These are phyloP conservation scores for Macrochelys suwanniensis DNA, from an alignment of 2,797 vertebrate genomes.

Conservation along the genomic window DNA sequence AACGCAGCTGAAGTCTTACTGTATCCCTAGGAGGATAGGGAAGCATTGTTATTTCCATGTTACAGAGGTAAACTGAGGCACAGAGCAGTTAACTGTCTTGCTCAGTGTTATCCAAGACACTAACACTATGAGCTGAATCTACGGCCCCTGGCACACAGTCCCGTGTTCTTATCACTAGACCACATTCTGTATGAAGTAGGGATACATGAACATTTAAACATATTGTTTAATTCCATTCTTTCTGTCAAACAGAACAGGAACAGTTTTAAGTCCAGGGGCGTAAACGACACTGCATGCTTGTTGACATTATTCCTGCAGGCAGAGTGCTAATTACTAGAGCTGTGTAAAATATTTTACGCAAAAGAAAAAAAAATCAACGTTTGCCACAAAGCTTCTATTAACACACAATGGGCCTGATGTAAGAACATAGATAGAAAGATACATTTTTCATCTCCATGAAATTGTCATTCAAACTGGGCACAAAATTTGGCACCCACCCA, in stretches of 20 bases:
- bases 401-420: background rate
- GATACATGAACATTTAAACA: background rate
- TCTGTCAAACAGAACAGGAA: background rate
- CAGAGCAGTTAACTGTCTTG: background rate
- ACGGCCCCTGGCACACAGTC: background rate
- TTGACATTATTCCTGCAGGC: background rate
- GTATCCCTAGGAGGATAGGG: background rate
- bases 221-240: conserved; percentile 10
- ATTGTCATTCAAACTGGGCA: background rate
- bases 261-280: background rate
- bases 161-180: conserved; percentile 27
- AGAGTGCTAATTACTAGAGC: conserved; percentile 14
- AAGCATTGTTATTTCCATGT: background rate
- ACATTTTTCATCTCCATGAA: background rate
- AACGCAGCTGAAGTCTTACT: background rate
- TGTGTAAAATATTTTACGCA: background rate
- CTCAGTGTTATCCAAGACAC: background rate
- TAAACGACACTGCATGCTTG: background rate
- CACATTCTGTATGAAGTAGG: rapidly evolving
- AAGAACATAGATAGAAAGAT: background rate
- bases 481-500: background rate
- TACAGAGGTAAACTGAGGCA: background rate
- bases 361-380: background rate
- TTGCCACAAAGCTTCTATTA: conserved; percentile 31
- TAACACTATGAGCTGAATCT: rapidly evolving